phyloP scores from a whole-genome alignment of 2,113 vertebrate species.

The Pseudorasbora parva region DNA sequence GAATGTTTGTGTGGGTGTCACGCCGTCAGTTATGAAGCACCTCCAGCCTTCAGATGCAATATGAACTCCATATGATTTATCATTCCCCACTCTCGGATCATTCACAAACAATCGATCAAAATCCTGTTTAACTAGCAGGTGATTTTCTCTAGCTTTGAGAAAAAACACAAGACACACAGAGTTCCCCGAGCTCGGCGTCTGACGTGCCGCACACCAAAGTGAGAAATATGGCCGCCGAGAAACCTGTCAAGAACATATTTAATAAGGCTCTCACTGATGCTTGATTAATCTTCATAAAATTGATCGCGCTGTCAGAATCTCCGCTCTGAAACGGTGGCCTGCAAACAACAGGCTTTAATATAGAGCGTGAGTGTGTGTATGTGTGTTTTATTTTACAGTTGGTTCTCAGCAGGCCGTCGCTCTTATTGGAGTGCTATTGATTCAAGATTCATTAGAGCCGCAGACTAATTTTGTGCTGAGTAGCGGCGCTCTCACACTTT shows the following conservation, averaged over 20 bases:
- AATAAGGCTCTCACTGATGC: conserved; percentile 26
- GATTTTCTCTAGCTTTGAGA: conserved; percentile 34
- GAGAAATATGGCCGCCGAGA: conserved; percentile 32
- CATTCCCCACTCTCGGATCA: background rate
- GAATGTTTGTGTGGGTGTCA: conserved; percentile 8
- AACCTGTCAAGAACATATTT: conserved; percentile 45
- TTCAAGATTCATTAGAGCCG: conserved; percentile 51
- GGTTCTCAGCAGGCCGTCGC: conserved; percentile 26
- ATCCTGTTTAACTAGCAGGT: conserved; percentile 46
- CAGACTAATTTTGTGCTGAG: conserved; percentile 48
- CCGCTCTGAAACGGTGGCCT: conserved; percentile 16
- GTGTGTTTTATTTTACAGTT: conserved; percentile 39
- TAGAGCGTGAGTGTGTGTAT: background rate
- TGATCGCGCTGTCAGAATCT: conserved; percentile 42
- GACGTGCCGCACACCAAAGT: background rate
- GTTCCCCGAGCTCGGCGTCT: background rate
- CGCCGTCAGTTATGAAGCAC: conserved; percentile 31
- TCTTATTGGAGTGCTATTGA: conserved; percentile 58
- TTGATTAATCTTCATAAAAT: conserved; percentile 54
- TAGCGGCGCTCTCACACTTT: conserved; percentile 32
- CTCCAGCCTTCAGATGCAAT: conserved; percentile 36
- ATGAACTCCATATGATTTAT: conserved; percentile 46
- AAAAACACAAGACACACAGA: background rate
- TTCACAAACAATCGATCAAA: conserved; percentile 54
- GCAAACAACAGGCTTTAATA: conserved; percentile 6